These are phyloP conservation scores for Myoxocephalus aenaeus DNA, from an alignment of 2,797 vertebrate genomes.

Conservation along the genomic window DNA sequence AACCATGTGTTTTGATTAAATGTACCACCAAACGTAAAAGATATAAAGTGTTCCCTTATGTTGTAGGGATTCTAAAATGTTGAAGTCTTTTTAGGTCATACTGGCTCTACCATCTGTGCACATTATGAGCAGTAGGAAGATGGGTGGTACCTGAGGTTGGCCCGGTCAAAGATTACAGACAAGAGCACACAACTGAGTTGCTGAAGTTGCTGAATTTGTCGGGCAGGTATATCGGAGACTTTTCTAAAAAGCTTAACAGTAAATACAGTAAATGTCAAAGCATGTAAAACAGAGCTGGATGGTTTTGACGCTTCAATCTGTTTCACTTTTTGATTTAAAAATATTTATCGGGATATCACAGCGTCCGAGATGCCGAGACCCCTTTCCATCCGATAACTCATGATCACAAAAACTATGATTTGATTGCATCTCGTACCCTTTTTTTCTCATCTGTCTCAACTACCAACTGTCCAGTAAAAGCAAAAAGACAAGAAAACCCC, in stretches of 20 bases:
- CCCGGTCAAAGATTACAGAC: too few species aligned
- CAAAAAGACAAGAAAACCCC: neutral
- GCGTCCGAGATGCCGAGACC: too few species aligned
- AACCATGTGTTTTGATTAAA: neutral
- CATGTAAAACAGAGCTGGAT: neutral
- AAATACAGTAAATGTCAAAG: neutral
- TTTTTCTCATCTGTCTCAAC: neutral
- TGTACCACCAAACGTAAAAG: too few species aligned
- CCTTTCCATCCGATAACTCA: neutral
- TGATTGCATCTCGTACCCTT: too few species aligned
- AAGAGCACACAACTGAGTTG: neutral
- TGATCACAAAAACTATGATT: neutral
- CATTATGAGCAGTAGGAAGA: neutral
- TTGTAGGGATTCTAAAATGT: too few species aligned
- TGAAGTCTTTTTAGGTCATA: too few species aligned
- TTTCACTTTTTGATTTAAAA: neutral
- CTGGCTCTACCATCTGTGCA: neutral
- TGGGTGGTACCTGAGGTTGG: neutral
- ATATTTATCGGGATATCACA: too few species aligned
- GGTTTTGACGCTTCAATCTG: neutral
- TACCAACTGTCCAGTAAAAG: neutral
- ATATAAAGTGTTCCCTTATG: neutral
- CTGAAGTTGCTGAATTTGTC: neutral
- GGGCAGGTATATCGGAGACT: neutral
- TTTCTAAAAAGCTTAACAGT: neutral